Base-by-base conservation (phyloP, 2,797 vertebrate genomes). In the Harpagifer antarcticus region DNA sequence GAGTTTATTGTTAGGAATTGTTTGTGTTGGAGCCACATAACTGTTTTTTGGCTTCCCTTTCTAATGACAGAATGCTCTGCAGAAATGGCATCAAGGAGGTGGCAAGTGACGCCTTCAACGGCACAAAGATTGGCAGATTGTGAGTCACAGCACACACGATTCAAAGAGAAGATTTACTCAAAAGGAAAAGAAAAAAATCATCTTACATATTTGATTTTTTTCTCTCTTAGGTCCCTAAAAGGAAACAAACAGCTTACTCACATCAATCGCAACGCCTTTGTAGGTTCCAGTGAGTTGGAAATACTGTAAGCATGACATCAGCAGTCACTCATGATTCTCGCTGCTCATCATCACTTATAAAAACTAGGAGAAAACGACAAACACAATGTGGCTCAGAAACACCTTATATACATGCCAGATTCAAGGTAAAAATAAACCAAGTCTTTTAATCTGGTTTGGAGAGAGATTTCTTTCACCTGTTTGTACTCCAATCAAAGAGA, bases 81-180 rank as follows among this genome's bases (percentile, higher is more conserved):
- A 94, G 90, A 88, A 96, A 95, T 72, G 93, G 93, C 79, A 93
- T 96, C 85, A 89, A 76, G 81, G 84, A 93, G 81, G 93, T 96
- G 86, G 93, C 90, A 45, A 93, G 86, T 69, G 90, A 91, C 85
- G 95, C 95, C 74, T 96, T 96, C 83, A 95, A 94, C 45, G 91
- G 90, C 85, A 95, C 93, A 79, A 95, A 84, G 89, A 93, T 95
- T 86, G 50, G 88, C 74, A 92, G 78, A 89, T 86, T 96, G 95
- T 95, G 90, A 95, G 95, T 93, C 82, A 90, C 78, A 23, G 14
- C 75, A 69, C 59, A 84, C 73, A 76, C 45, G 68, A 74, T 68
- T 68, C 65, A 77, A 81, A 76, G 49, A 55, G 33, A 55, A 68
- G 52, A 70, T 69, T 75, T 45, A 33, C 11, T 12, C 2, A 40